Conservation (phyloP, 2,888 invertebrate genomes). For the Trichacis sp. region DNA sequence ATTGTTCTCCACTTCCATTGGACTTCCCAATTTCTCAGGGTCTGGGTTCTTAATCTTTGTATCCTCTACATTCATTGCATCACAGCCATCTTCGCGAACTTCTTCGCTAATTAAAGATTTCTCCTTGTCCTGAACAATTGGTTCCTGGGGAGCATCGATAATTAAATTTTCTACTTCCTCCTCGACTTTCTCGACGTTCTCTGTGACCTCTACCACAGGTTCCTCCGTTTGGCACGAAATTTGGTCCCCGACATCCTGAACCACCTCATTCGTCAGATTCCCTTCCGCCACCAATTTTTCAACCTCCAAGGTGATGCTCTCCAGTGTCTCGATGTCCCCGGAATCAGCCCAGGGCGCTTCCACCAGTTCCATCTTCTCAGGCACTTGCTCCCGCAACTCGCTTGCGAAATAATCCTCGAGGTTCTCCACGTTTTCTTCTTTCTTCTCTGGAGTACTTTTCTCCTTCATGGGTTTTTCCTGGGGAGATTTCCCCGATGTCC, state of each 20-base stretch:
- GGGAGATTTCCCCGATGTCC: background rate
- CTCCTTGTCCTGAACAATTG: background rate
- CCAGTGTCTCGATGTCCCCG: conserved; percentile 59
- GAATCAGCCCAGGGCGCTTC: background rate
- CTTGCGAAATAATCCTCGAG: background rate
- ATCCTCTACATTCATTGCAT: background rate
- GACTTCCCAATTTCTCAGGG: background rate
- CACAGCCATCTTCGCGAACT: conserved; percentile 5
- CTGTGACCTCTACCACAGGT: too few relatives aligned
- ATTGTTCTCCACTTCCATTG: conserved; percentile 2
- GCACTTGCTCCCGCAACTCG: background rate
- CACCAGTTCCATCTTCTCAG: background rate
- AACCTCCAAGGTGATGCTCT: conserved; percentile 61
- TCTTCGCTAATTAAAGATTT: background rate
- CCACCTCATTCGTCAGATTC: background rate
- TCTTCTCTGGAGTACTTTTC: conserved; percentile 5
- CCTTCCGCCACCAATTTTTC: conserved; percentile 47
- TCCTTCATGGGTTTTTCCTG: too few relatives aligned
- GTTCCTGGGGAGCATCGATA: too few relatives aligned
- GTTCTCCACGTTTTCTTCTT: background rate
- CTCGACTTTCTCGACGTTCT: background rate
- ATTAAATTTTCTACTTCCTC: background rate
- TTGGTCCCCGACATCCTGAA: background rate
- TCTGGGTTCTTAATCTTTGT: background rate
- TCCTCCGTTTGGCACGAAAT: too few relatives aligned